Conservation (phyloP, 2,888 invertebrate genomes). For the Cepaea hortensis region DNA sequence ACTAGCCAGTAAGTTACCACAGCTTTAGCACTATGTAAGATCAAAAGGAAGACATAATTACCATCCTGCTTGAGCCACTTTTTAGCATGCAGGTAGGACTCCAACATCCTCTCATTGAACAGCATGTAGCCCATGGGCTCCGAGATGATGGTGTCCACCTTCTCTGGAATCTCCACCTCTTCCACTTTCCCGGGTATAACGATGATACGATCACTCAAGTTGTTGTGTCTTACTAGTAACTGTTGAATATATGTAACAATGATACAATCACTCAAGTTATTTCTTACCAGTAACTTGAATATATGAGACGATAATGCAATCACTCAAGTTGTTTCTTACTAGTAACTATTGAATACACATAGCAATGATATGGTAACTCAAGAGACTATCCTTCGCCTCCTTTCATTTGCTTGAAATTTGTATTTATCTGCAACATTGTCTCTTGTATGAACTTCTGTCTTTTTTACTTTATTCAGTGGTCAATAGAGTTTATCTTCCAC, state of each 20-base stretch:
- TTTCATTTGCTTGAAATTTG: too few species aligned
- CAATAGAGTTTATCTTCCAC: too few species aligned
- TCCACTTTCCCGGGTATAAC: slow-evolving; percentile 99
- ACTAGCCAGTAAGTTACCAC: too few species aligned
- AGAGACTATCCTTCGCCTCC: too few species aligned
- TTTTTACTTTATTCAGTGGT: too few species aligned
- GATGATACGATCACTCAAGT: slow-evolving; percentile 89
- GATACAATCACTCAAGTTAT: slow-evolving; percentile 83
- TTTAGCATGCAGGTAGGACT: slow-evolving; percentile 97
- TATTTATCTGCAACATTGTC: too few species aligned
- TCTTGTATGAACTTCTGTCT: too few species aligned
- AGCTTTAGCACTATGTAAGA: too few species aligned
- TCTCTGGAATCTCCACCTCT: slow-evolving; percentile 95
- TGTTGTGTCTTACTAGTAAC: slow-evolving; percentile 92
- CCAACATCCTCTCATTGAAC: slow-evolving; percentile 98
- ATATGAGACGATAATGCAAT: slow-evolving; percentile 86
- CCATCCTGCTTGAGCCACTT: slow-evolving; percentile 92
- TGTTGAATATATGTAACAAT: slow-evolving; percentile 80
- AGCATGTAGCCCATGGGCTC: slow-evolving; percentile 99
- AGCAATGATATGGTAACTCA: too few species aligned
- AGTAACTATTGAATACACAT: too few species aligned
- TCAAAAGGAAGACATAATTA: slow-evolving; percentile 55
- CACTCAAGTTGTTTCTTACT: slow-evolving; percentile 75
- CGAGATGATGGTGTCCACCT: slow-evolving; percentile 96
- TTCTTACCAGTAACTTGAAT: slow-evolving; percentile 77